Evolutionary conservation across 2,888 invertebrate genomes (phyloP).

Genomic region (Pristionchus maxplancki): DNA sequence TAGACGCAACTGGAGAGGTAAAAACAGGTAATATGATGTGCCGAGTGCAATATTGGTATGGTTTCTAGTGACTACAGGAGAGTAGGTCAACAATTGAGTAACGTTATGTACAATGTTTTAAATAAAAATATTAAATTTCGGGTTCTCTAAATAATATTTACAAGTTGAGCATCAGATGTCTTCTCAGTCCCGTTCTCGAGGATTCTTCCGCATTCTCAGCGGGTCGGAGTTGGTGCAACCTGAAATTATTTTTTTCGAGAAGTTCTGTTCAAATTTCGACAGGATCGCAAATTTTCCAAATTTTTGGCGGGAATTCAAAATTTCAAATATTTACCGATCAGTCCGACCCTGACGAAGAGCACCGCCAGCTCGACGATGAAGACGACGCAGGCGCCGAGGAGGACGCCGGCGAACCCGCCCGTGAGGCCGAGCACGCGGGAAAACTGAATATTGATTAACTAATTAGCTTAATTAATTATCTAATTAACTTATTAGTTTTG

Average conservation of each 20-base stretch:
- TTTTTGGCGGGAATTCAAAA: no score
- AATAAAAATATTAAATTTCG: no score
- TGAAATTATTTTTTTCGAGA: no score
- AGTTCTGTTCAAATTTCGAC: background rate
- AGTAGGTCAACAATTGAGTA: background rate
- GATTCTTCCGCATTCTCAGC: background rate
- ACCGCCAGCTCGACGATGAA: slow-evolving; percentile 12
- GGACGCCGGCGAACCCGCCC: background rate
- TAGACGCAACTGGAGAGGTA: no score
- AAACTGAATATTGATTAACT: background rate
- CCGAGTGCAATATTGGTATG: background rate
- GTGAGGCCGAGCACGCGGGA: slow-evolving; percentile 19
- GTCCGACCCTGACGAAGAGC: background rate
- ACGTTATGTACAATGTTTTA: background rate
- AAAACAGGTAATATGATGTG: background rate
- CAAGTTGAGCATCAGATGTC: background rate
- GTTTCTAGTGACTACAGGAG: background rate
- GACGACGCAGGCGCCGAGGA: background rate
- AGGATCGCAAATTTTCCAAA: background rate
- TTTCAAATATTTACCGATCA: background rate
- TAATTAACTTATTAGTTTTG: no score
- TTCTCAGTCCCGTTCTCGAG: background rate
- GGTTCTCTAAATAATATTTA: background rate
- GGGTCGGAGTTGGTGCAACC: background rate
- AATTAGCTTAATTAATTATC: background rate